Base-by-base conservation (phyloP, 92 coral and sea anemone species). In the Paramuricea clavata region DNA sequence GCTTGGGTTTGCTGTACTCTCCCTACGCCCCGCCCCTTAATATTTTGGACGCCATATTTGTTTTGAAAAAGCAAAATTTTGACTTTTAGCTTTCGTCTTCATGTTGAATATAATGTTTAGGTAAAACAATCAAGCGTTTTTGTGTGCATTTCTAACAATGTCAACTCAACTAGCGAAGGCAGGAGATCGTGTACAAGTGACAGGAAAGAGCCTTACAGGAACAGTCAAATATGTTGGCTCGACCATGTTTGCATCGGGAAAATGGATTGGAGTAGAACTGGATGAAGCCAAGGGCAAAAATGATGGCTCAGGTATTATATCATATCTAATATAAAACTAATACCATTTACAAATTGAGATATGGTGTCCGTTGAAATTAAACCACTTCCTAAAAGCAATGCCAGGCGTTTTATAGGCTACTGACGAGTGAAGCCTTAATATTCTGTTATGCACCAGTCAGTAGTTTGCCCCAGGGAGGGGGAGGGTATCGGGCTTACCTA, bases 261-360 rank as follows among this genome's bases (percentile, higher is more conserved):
- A 97, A 71, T 97, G 99, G 99, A 97, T 97, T 80, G 99, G 99
- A 67, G 98, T 97, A 3, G 91, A 91, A 83, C 91, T 97, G 71
- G 98, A 94, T 71, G 99, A 97, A 75, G 70, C 93, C 9, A 95
- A 94, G 75, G 99, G 99, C 23, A 97, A 97, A 91, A 97, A 97
- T 67, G 95, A 97, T 70, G 99, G 99, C 52, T 74, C 98, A 94
- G 99, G 99, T 97, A 50, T 54, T 21, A 54, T 54, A 54, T 54
- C 5, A 47, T 47, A 47, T 47, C 44, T 39, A 39, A 39, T 39
- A 39, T 39, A 39, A 39, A 39, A 39, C 44, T 4, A 39, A 39
- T 39, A 39, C 44, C 44, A n/a, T n/a, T n/a, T n/a, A n/a, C n/a
- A n/a, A n/a, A n/a, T n/a, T n/a, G n/a, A n/a, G n/a, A n/a, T n/a